Conservation (phyloP, 2,797 vertebrate species). For the Cichlasoma orientale region DNA sequence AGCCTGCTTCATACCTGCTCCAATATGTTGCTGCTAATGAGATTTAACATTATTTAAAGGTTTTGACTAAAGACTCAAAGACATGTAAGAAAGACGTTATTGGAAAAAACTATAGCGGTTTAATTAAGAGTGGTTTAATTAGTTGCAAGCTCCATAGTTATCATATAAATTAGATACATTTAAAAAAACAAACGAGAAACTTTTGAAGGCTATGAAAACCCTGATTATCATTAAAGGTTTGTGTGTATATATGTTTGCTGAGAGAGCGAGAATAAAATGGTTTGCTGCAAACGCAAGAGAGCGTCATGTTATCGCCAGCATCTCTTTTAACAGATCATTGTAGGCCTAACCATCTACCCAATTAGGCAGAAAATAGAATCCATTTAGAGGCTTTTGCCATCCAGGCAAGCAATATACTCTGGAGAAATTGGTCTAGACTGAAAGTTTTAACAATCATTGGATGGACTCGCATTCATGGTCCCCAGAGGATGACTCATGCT, state of each 20-base stretch:
- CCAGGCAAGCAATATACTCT: neutral
- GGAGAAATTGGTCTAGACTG: neutral
- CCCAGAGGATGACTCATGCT: neutral
- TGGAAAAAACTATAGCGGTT: neutral
- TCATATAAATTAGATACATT: neutral
- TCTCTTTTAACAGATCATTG: slow-evolving; percentile 50
- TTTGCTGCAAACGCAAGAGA: slow-evolving; percentile 16
- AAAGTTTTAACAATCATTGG: neutral
- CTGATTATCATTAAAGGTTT: neutral
- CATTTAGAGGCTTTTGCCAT: slow-evolving; percentile 51
- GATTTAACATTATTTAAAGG: neutral
- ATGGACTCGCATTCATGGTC: neutral
- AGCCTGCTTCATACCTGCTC: neutral
- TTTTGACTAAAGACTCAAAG: neutral
- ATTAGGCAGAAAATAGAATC: slow-evolving; percentile 78
- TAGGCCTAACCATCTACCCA: slow-evolving; percentile 65
- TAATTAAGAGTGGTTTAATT: neutral
- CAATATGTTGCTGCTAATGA: neutral
- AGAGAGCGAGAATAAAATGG: neutral
- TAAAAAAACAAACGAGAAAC: neutral
- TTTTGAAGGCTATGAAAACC: neutral
- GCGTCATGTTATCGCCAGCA: slow-evolving; percentile 1
- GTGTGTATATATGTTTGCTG: neutral
- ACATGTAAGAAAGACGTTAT: neutral
- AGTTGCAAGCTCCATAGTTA: neutral